A percentile compares a stretch with the other conserved stretches of the same genome.
phyloP scores from a whole-genome alignment of 2,888 invertebrate genomes.

The Mesorhabditis spiculigera region DNA sequence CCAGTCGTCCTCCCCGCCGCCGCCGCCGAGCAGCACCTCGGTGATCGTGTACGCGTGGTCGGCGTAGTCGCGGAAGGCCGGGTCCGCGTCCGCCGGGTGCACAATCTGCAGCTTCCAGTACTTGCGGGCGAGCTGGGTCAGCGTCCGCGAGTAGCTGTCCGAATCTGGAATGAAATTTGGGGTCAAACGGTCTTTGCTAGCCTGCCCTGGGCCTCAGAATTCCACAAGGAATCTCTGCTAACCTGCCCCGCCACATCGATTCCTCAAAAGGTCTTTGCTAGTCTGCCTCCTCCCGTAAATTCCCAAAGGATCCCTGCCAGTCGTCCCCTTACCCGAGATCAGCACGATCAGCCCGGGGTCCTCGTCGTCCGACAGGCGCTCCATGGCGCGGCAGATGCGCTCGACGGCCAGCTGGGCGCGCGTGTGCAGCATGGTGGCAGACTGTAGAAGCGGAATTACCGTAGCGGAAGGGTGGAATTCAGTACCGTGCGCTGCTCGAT shows the following conservation, averaged over 20 bases:
- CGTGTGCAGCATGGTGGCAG: not conserved
- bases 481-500: not conserved
- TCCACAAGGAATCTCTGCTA: no score
- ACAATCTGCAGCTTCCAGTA: slow-evolving; percentile 7
- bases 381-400: not conserved
- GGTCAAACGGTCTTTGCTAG: not conserved
- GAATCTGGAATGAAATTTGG: not conserved
- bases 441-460: not conserved
- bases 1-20: no score
- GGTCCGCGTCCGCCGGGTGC: slow-evolving; percentile 5
- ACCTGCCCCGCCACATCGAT: no score
- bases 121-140: not conserved
- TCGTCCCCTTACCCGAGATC: not conserved
- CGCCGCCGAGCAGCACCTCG: not conserved
- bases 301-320: no score
- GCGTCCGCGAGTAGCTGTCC: not conserved
- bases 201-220: no score
- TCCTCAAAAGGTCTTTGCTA: no score
- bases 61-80: slow-evolving; percentile 3
- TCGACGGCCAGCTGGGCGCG: not conserved
- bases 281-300: no score
- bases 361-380: not conserved
- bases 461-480: not conserved
- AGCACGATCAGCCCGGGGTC: not conserved
- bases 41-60: slow-evolving; percentile 7